These are phyloP conservation scores for Drosophila testacea DNA, from an alignment of 2,888 invertebrate genomes.

Conservation along the genomic window DNA sequence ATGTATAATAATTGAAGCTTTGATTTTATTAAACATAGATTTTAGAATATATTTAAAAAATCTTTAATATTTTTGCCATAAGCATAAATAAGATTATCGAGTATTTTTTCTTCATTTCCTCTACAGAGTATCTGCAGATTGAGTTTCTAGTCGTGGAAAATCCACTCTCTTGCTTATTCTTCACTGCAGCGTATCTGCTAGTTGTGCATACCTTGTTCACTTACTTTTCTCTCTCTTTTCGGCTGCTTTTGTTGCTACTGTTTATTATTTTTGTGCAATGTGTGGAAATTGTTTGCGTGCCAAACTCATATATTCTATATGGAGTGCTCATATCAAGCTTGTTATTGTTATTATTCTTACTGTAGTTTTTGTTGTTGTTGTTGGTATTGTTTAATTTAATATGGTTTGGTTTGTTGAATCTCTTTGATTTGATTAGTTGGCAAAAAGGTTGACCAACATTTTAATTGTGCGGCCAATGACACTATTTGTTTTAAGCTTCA, in stretches of 20 bases:
- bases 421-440: slow-evolving; percentile 51
- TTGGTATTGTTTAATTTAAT: slow-evolving; percentile 19
- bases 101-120: no score
- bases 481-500: slow-evolving; percentile 20
- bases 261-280: slow-evolving; percentile 79
- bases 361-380: slow-evolving; percentile 4
- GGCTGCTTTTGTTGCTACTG: slow-evolving; percentile 40
- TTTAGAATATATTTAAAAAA: no score
- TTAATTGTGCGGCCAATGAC: slow-evolving; percentile 41
- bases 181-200: background rate
- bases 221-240: slow-evolving; percentile 17
- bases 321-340: slow-evolving; percentile 14
- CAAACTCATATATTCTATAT: slow-evolving; percentile 40
- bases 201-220: background rate
- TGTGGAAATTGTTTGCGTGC: slow-evolving; percentile 79
- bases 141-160: background rate
- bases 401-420: slow-evolving; percentile 40
- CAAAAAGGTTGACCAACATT: slow-evolving; percentile 46
- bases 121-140: background rate
- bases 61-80: no score
- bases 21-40: background rate
- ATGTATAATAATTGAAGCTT: no score
- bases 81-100: no score
- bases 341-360: slow-evolving; percentile 22
- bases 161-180: no score